Evolutionary conservation across 2,113 vertebrate genomes (phyloP).

Genomic region (Alligator sinensis): DNA sequence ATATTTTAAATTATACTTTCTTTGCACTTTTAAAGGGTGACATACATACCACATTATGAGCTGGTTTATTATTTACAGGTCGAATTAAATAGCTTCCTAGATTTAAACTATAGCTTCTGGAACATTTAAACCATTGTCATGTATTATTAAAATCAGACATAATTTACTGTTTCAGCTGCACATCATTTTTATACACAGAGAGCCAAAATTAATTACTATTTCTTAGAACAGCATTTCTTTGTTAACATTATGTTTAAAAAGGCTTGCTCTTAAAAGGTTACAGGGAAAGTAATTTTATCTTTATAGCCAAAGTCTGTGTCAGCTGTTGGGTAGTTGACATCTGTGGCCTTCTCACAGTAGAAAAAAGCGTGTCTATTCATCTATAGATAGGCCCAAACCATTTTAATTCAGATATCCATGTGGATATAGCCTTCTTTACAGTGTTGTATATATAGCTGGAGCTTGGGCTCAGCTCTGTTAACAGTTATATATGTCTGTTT

Average conservation of each 20-base stretch:
- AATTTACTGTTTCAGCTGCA: not conserved
- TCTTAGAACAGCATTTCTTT: not conserved
- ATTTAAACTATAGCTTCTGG: conserved; percentile 40
- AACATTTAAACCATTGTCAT: not conserved
- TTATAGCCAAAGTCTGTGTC: not conserved
- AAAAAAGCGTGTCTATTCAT: not conserved
- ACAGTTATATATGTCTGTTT: not conserved
- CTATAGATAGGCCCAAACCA: not conserved
- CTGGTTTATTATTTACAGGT: conserved; percentile 42
- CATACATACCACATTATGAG: conserved; percentile 38
- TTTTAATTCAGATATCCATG: not conserved
- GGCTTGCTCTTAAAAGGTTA: not conserved
- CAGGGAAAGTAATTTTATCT: not conserved
- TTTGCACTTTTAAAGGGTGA: conserved; percentile 13
- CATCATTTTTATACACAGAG: not conserved
- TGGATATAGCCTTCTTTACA: not conserved
- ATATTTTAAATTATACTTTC: conserved; percentile 44
- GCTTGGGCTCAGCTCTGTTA: not conserved
- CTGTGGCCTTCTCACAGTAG: not conserved
- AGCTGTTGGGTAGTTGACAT: not conserved
- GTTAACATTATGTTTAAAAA: not conserved
- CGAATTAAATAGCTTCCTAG: conserved; percentile 27
- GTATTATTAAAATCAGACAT: not conserved
- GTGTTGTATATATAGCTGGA: not conserved
- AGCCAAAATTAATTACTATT: not conserved